Evolutionary conservation across 2,113 vertebrate species (phyloP).

Genomic region (Cyrtonyx montezumae): DNA sequence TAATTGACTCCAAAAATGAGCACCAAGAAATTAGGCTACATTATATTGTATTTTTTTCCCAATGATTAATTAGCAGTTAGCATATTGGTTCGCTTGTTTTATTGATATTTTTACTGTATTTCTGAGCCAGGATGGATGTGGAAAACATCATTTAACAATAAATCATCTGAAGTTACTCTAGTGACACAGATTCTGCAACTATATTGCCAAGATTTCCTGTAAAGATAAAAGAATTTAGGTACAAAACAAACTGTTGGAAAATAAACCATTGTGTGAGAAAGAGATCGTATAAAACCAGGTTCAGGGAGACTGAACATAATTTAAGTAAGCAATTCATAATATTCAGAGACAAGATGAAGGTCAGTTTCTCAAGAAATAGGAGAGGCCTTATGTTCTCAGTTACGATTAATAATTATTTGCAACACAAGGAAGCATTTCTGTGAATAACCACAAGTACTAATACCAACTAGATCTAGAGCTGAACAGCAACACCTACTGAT

Average conservation of each 20-base stretch:
- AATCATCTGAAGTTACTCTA: slow-evolving; percentile 46
- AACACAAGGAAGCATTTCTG: not conserved
- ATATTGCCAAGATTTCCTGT: slow-evolving; percentile 45
- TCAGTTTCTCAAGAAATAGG: not conserved
- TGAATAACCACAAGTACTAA: not conserved
- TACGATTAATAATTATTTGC: not conserved
- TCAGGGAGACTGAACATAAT: not conserved
- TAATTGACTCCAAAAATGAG: slow-evolving; percentile 40
- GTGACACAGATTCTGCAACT: not conserved
- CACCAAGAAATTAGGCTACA: slow-evolving; percentile 33
- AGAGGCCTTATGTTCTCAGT: not conserved
- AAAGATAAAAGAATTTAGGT: slow-evolving; percentile 42
- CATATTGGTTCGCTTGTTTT: slow-evolving; percentile 56
- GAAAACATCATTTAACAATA: slow-evolving; percentile 47
- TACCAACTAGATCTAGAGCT: not conserved
- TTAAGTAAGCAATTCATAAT: not conserved
- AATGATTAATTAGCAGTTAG: slow-evolving; percentile 57
- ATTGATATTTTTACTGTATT: slow-evolving; percentile 58
- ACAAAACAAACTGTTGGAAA: slow-evolving; percentile 51
- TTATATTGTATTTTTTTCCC: slow-evolving; percentile 35
- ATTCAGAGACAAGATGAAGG: not conserved
- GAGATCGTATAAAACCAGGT: slow-evolving; percentile 12
- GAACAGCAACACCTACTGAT: not conserved
- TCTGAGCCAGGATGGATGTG: slow-evolving; percentile 48
- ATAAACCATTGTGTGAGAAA: not conserved